A percentile compares a stretch with the other conserved stretches of the same genome.
phyloP scores from a whole-genome alignment of 1,140 invertebrate species.

The Rhopalosiphum padi region DNA sequence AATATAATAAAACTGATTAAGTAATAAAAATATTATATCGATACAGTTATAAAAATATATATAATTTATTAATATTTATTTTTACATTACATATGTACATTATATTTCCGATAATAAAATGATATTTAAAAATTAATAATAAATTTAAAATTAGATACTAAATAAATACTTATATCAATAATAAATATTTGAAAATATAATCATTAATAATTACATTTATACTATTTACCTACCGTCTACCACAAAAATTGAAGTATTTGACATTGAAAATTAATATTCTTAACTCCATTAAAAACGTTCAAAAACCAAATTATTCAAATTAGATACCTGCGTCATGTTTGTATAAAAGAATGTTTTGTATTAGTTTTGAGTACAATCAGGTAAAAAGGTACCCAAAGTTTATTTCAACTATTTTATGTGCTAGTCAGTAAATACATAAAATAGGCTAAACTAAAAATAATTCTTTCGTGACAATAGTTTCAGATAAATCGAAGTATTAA shows the following conservation, averaged over 20 bases:
- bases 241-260: neutral
- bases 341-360: neutral
- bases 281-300: neutral
- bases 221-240: neutral
- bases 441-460: neutral
- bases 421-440: conserved; percentile 44
- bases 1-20: neutral
- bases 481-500: neutral
- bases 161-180: neutral
- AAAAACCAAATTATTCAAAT: neutral
- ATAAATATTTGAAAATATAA: neutral
- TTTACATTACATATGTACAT: too few relatives aligned
- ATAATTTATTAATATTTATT: too few relatives aligned
- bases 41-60: too few relatives aligned
- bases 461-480: neutral
- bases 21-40: neutral
- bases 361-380: neutral
- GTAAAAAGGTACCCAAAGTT: neutral
- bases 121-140: neutral
- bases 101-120: neutral
- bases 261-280: neutral
- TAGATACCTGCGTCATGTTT: neutral
- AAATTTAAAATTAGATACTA: neutral
- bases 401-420: conserved; percentile 34
- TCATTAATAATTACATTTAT: neutral